phyloP scores from a whole-genome alignment of 1,140 invertebrate species.

The Leptinotarsa texana region DNA sequence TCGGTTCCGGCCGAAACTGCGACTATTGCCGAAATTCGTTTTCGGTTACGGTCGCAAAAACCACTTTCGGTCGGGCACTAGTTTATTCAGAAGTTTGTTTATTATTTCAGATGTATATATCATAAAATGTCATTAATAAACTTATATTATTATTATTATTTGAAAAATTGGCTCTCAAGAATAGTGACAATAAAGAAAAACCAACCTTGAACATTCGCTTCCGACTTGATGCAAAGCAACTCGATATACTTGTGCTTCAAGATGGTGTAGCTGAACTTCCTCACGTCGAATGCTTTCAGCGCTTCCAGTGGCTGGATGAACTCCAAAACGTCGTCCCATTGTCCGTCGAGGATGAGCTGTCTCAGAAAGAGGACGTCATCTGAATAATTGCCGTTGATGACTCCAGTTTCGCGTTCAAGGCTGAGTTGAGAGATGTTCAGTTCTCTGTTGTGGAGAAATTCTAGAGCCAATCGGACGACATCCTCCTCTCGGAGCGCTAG shows the following conservation, averaged over 20 bases:
- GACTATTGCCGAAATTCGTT: too few species aligned
- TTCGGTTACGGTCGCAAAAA: too few species aligned
- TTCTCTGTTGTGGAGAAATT: slow-evolving; percentile 89
- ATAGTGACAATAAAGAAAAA: background rate
- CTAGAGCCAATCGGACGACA: slow-evolving; percentile 85
- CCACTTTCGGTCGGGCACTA: too few species aligned
- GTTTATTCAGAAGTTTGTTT: too few species aligned
- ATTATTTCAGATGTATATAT: too few species aligned
- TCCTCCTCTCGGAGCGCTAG: slow-evolving; percentile 87
- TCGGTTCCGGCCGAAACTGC: too few species aligned
- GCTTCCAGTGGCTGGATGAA: slow-evolving; percentile 94
- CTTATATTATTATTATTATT: too few species aligned
- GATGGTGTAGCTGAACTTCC: slow-evolving; percentile 84
- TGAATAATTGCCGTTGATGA: slow-evolving; percentile 89
- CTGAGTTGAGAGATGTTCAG: slow-evolving; percentile 90
- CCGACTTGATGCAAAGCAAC: slow-evolving; percentile 90
- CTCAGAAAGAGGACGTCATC: slow-evolving; percentile 93
- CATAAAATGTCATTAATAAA: too few species aligned
- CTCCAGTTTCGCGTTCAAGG: slow-evolving; percentile 91
- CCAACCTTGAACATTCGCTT: slow-evolving; percentile 65
- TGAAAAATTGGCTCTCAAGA: too few species aligned
- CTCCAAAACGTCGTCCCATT: slow-evolving; percentile 96
- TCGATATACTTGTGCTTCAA: slow-evolving; percentile 93
- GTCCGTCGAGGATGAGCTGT: slow-evolving; percentile 93
- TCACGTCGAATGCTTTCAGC: slow-evolving; percentile 76